These are phyloP conservation scores for Marasmarcha lunaedactyla DNA, from an alignment of 2,888 invertebrate species.

Conservation along the genomic window DNA sequence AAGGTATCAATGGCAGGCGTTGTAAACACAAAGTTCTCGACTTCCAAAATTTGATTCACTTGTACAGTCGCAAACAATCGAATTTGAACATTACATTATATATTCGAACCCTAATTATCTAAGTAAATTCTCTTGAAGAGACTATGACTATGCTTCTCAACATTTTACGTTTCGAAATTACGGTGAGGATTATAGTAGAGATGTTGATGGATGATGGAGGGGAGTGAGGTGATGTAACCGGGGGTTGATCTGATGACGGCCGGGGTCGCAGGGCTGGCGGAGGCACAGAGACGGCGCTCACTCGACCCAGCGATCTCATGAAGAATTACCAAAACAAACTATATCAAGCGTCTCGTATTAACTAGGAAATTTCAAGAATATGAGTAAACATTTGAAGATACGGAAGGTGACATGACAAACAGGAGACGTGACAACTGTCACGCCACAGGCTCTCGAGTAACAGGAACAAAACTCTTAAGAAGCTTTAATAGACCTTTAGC, in stretches of 20 bases:
- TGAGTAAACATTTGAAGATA: no score
- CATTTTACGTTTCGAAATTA: conserved; percentile 11
- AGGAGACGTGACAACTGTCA: no score
- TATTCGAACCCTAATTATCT: conserved; percentile 26
- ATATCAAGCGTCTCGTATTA: no score
- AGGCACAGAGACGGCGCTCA: conserved; percentile 9
- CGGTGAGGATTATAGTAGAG: neutral
- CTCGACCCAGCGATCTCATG: neutral
- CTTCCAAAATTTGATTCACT: conserved; percentile 3
- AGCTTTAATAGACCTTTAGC: conserved; percentile 68
- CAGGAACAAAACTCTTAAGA: conserved; percentile 39
- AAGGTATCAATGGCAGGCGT: neutral
- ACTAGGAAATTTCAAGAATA: no score
- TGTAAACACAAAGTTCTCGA: neutral
- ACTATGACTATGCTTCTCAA: conserved; percentile 31
- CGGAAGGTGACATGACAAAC: no score
- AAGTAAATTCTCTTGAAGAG: conserved; percentile 32
- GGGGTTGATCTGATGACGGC: no score
- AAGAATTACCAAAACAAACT: no score
- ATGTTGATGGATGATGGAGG: no score
- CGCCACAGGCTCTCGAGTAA: neutral
- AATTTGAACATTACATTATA: conserved; percentile 16
- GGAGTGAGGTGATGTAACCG: no score
- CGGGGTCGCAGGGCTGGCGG: conserved; percentile 14
- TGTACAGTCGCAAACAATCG: conserved; percentile 14